Evolutionary conservation across 2,113 vertebrate genomes (phyloP).

Genomic region (Pica pica): DNA sequence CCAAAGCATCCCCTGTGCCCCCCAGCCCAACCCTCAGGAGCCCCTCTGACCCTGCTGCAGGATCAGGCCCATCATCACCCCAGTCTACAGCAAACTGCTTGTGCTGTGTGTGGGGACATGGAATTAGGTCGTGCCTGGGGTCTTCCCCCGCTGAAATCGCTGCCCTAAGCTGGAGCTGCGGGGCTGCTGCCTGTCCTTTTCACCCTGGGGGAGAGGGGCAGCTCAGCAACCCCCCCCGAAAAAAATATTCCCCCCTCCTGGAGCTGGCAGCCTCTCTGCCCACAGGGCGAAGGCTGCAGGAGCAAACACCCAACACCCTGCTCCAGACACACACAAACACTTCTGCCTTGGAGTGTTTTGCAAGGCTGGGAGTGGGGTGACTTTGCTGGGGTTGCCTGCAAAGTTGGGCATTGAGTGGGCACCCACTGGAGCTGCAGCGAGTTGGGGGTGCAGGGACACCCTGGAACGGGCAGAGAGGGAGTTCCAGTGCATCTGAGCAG

Average conservation of each 20-base stretch:
- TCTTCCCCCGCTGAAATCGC: accelerated
- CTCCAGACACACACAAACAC: accelerated
- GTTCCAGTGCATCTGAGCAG: accelerated
- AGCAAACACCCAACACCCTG: background rate
- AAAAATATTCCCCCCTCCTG: background rate
- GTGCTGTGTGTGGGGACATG: accelerated
- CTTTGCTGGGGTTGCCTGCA: background rate
- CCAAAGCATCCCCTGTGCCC: background rate
- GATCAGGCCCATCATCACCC: background rate
- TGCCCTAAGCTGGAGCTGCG: background rate
- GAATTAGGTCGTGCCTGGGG: too few relatives aligned
- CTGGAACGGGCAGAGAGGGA: background rate
- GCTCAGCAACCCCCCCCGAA: background rate
- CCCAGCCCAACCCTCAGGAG: background rate
- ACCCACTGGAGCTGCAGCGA: background rate
- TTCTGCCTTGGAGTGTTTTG: background rate
- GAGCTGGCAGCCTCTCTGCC: background rate
- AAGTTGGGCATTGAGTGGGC: background rate
- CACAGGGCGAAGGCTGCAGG: background rate
- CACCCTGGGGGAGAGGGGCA: background rate
- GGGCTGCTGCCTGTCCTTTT: background rate
- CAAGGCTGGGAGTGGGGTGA: background rate
- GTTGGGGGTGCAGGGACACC: background rate
- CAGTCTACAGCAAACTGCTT: background rate
- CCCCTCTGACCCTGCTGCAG: background rate